These are phyloP conservation scores for Leucosticte australis DNA, from an alignment of 2,113 vertebrate species.

Conservation along the genomic window DNA sequence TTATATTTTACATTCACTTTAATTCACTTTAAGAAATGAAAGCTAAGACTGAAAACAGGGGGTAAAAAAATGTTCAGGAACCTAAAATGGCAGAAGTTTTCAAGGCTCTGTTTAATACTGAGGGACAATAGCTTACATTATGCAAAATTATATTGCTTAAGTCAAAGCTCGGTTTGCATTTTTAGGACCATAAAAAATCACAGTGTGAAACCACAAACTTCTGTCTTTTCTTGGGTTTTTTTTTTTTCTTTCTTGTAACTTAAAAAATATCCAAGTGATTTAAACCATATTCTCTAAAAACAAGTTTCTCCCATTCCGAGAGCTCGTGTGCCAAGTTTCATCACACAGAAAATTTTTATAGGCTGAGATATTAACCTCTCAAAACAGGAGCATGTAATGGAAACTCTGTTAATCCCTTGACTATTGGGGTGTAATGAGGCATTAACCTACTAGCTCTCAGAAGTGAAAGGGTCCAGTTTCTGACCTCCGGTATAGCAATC, in stretches of 20 bases:
- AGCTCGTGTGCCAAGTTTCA: constrained; percentile 62
- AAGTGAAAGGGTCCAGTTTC: constrained; percentile 13
- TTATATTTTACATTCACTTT: background rate
- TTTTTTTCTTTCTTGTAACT: constrained; percentile 56
- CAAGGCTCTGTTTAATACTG: constrained; percentile 11
- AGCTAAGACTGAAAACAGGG: background rate
- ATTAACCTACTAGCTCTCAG: background rate
- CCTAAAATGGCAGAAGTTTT: constrained; percentile 27
- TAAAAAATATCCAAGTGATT: constrained; percentile 59
- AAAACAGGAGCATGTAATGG: constrained; percentile 55
- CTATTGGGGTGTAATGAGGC: background rate
- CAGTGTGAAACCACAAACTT: constrained; percentile 76
- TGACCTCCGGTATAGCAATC: background rate
- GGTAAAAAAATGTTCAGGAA: background rate
- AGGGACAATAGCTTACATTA: constrained; percentile 40
- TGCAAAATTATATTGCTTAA: constrained; percentile 53
- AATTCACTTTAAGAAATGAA: background rate
- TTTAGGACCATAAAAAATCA: constrained; percentile 68
- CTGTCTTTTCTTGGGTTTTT: constrained; percentile 44
- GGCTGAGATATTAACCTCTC: constrained; percentile 63
- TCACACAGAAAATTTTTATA: constrained; percentile 56
- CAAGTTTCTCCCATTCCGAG: constrained; percentile 43
- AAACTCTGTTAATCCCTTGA: constrained; percentile 39
- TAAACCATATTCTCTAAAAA: constrained; percentile 70
- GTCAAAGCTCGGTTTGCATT: constrained; percentile 68